Base-by-base conservation (phyloP, 2,113 vertebrate genomes). In the Lucifuga dentata region DNA sequence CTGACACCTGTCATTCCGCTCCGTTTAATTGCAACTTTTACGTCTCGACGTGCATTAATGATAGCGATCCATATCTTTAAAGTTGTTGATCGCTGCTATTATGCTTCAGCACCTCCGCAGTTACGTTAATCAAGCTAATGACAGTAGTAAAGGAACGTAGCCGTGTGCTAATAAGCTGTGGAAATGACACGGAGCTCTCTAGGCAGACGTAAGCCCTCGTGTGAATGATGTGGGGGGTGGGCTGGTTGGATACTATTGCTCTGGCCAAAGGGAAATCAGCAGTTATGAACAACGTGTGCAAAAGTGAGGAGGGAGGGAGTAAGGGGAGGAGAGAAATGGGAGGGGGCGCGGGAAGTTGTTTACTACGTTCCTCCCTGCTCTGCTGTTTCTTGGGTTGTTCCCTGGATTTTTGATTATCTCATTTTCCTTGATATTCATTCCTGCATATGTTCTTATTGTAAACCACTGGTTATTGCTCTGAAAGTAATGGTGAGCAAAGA, bases 201-300 rank as follows among this genome's bases (percentile, higher is more conserved):
- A 58, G 66, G 67, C 72, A 79, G 82, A 85, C 69, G 64, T 63
- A 86, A 86, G 73, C 59, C 56, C 78, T 76, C 80, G 33, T 87
- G 78, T 70, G 81, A 69, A 76, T 81, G 78, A 76, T 76, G 82
- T 76, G 56, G 83, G 65, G 81, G 78, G 85, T 74, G 79, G 83
- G 75, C 60, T 77, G 78, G 73, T 78, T 76, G 80, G 73, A 62
- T 88, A 84, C 68, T 79, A 81, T 80, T 79, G 80, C 84, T 66
- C 50, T 88, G 83, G 88, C 83, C 85, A 84, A 86, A 78, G 88
- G 88, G 90, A 89, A 90, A 91, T 89, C 81, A 81, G 86, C 87
- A 90, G 89, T 91, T 89, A 89, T 90, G 87, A 91, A 90, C 86
- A 90, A 83, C 89, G 88, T 91, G 90, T 89, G 90, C 91, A 89